phyloP scores from a whole-genome alignment of 2,797 vertebrate species.

The Discoglossus pictus region DNA sequence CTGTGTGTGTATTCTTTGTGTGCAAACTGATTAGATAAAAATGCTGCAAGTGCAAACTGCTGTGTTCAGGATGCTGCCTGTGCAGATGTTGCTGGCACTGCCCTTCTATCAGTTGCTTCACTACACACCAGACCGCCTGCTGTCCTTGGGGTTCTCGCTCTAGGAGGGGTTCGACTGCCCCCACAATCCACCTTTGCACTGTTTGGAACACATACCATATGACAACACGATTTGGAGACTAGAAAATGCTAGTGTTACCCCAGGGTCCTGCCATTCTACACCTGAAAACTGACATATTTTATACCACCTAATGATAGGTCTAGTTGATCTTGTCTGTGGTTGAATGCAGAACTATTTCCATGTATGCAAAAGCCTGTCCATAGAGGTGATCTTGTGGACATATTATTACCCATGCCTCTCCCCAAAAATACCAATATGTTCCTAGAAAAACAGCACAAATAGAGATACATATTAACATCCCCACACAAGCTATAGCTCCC shows the following conservation, averaged over 20 bases:
- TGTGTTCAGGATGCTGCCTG: slow-evolving; percentile 22
- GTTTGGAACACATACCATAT: slow-evolving; percentile 46
- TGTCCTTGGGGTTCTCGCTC: slow-evolving; percentile 31
- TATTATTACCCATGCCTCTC: no score
- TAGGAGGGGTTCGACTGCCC: slow-evolving; percentile 28
- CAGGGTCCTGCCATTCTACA: slow-evolving; percentile 7
- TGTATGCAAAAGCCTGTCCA: slow-evolving; percentile 3
- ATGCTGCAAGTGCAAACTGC: slow-evolving; percentile 1
- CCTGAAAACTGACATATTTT: slow-evolving; percentile 3
- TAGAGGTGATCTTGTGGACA: slow-evolving; percentile 14
- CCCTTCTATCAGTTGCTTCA: slow-evolving; percentile 26
- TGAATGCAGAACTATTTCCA: no score
- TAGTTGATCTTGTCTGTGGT: no score
- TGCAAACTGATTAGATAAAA: no score
- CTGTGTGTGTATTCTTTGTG: no score
- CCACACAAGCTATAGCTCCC: no score
- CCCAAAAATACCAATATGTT: no score
- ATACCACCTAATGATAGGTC: no score
- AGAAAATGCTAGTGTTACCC: slow-evolving; percentile 16
- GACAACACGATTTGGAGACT: slow-evolving; percentile 28
- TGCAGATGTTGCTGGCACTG: slow-evolving; percentile 36
- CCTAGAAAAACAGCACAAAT: no score
- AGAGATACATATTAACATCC: no score
- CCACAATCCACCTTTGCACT: slow-evolving; percentile 41
- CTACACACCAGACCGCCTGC: slow-evolving; percentile 46